Percentiles rank a stretch among this genome's conserved stretches.
phyloP scores from a whole-genome alignment of 1,140 invertebrate genomes.

The Trichonephila inaurata region DNA sequence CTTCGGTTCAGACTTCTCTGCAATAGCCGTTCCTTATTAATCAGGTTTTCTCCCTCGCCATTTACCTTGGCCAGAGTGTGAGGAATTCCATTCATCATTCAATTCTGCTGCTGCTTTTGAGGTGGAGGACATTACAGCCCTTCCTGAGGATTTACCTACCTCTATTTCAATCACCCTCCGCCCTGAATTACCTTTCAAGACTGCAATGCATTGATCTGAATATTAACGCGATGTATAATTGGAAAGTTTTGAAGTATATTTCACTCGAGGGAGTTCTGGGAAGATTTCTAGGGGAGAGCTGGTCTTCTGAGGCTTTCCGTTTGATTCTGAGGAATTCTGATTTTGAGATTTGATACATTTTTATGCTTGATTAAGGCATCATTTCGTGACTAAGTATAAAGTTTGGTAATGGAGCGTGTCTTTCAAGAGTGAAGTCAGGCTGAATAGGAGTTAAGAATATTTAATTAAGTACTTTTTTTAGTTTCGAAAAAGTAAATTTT shows the following conservation, averaged over 20 bases:
- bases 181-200: neutral
- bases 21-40: constrained; percentile 19
- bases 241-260: neutral
- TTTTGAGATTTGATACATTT: too few relatives aligned
- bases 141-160: neutral
- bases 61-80: constrained; percentile 16
- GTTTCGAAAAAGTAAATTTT: too few relatives aligned
- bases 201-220: neutral
- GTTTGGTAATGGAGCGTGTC: too few relatives aligned
- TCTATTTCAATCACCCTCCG: neutral
- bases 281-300: too few relatives aligned
- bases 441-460: too few relatives aligned
- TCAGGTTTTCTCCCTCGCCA: neutral
- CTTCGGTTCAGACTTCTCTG: constrained; percentile 6
- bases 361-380: too few relatives aligned
- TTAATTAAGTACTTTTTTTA: too few relatives aligned
- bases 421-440: too few relatives aligned
- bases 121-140: too few relatives aligned
- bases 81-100: constrained; percentile 26
- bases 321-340: too few relatives aligned
- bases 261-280: neutral
- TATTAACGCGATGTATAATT: neutral
- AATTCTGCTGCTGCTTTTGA: neutral
- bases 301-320: too few relatives aligned
- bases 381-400: too few relatives aligned